These are phyloP conservation scores for Erythrocercus mccallii DNA, from an alignment of 2,113 vertebrate species.

Conservation along the genomic window DNA sequence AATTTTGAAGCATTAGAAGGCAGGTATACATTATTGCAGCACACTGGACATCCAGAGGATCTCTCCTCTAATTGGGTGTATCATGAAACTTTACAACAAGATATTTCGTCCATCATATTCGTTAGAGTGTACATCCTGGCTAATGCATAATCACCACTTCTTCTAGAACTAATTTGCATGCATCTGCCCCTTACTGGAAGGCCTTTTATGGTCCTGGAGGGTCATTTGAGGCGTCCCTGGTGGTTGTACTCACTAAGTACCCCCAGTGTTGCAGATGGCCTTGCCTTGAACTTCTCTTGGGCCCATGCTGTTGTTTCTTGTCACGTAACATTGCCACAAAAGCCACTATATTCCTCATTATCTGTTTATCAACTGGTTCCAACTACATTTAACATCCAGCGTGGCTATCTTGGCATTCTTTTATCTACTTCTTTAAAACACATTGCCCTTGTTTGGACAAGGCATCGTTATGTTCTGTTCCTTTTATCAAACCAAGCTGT, in stretches of 20 bases:
- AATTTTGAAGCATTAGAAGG: not conserved
- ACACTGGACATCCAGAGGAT: rapidly evolving
- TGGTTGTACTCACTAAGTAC: not conserved
- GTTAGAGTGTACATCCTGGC: not conserved
- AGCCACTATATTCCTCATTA: not conserved
- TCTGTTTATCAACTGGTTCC: not conserved
- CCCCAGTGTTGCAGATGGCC: rapidly evolving
- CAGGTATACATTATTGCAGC: not conserved
- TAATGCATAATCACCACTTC: not conserved
- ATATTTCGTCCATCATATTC: not conserved
- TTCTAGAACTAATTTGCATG: not conserved
- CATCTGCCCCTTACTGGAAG: not conserved
- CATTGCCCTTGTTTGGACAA: not conserved
- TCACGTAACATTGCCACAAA: not conserved
- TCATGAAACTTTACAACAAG: not conserved
- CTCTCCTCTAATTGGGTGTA: not conserved
- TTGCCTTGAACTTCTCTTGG: not conserved
- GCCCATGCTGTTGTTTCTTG: not conserved
- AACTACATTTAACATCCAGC: not conserved
- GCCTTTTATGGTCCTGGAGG: not conserved
- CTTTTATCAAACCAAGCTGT: not conserved
- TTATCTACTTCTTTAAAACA: not conserved
- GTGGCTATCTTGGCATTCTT: not conserved
- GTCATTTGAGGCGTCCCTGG: not conserved
- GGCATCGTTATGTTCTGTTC: not conserved